Conservation (phyloP, 2,797 vertebrate species). For the Todus mexicanus region DNA sequence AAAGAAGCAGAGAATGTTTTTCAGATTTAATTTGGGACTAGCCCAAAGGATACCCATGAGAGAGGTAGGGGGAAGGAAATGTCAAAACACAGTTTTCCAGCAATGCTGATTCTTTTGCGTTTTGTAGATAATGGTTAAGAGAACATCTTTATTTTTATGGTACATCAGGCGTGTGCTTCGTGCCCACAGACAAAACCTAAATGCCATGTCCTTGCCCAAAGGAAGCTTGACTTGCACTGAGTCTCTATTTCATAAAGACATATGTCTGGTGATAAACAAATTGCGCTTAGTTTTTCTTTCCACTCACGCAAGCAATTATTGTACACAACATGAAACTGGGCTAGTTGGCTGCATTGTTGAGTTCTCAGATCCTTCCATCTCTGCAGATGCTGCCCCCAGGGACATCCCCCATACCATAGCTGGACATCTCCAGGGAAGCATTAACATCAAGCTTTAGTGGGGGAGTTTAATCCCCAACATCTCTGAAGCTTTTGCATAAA, state of each 20-base stretch:
- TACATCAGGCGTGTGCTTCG: background rate
- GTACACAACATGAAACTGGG: background rate
- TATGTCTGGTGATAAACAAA: background rate
- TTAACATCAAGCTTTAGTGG: background rate
- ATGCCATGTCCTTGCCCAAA: slow-evolving; percentile 48
- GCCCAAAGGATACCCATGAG: slow-evolving; percentile 1
- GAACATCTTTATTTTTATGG: slow-evolving; percentile 1
- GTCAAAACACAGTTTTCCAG: slow-evolving; percentile 17
- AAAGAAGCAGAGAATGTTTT: background rate
- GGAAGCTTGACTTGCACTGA: background rate
- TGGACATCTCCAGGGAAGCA: background rate
- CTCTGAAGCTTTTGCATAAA: background rate
- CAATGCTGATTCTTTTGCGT: background rate
- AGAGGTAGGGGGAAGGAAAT: background rate
- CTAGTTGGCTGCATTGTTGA: background rate
- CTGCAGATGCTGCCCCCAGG: background rate
- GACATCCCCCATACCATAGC: background rate
- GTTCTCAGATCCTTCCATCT: background rate
- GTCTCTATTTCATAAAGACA: background rate
- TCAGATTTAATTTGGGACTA: slow-evolving; percentile 15
- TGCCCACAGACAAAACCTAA: slow-evolving; percentile 1
- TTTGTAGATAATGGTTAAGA: background rate
- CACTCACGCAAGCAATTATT: background rate
- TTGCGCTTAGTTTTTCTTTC: background rate
- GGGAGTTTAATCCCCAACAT: background rate